A percentile compares a stretch with the other conserved stretches of the same genome.
phyloP scores from a whole-genome alignment of 1,140 invertebrate genomes.

The Ostrea denselamellosa region DNA sequence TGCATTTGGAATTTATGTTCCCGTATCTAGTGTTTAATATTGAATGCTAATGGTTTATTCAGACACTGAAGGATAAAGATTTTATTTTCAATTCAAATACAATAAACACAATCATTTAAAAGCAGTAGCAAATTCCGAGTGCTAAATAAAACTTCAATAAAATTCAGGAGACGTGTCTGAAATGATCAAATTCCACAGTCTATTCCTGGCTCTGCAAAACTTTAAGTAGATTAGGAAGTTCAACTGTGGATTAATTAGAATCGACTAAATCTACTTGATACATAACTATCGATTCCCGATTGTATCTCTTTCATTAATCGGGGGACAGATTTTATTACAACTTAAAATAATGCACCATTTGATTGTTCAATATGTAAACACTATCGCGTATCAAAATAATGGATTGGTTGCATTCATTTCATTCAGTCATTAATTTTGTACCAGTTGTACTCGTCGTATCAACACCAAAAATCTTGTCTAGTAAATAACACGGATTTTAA shows the following conservation, averaged over 20 bases:
- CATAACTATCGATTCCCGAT: background rate
- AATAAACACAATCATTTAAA: background rate
- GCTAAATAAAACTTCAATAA: background rate
- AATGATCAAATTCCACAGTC: background rate
- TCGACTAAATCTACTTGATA: background rate
- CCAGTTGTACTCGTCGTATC: background rate
- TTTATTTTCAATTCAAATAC: background rate
- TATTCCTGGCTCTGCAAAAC: background rate
- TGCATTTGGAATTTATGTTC: background rate
- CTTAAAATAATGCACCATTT: background rate
- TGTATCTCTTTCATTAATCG: slow-evolving; percentile 23
- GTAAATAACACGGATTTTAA: slow-evolving; percentile 6
- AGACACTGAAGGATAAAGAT: background rate
- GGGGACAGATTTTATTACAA: background rate
- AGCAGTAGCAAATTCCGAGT: background rate
- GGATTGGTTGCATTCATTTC: background rate
- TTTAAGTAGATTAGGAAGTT: background rate
- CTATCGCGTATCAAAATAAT: background rate
- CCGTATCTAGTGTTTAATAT: background rate
- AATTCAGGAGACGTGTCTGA: background rate
- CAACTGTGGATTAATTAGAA: background rate
- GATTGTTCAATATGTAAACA: slow-evolving; percentile 1
- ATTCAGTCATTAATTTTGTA: background rate
- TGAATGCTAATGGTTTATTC: background rate
- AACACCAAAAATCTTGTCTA: background rate